These are phyloP conservation scores for Osedax frankpressi DNA, from an alignment of 2,888 invertebrate species.

Conservation along the genomic window DNA sequence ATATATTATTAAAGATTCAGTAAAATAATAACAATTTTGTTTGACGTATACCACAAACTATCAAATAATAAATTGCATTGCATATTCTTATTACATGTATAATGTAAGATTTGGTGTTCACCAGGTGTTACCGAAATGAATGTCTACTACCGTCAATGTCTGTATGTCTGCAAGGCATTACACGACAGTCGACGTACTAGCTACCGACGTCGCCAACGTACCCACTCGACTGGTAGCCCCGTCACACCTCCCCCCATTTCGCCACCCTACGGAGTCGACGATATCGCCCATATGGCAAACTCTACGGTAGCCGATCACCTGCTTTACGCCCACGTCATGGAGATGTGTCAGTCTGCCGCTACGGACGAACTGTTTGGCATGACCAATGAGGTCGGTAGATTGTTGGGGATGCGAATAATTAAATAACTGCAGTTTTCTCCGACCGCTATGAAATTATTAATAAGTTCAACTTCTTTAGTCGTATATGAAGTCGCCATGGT, in stretches of 20 bases:
- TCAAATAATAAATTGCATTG: too few species aligned
- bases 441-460: too few species aligned
- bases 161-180: conserved; percentile 69
- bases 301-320: conserved; percentile 75
- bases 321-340: conserved; percentile 90
- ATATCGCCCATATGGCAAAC: conserved; percentile 45
- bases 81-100: too few species aligned
- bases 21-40: too few species aligned
- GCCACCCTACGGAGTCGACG: conserved; percentile 52
- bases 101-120: too few species aligned
- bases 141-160: conserved; percentile 73
- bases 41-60: too few species aligned
- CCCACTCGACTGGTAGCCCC: background rate
- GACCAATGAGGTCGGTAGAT: conserved; percentile 50
- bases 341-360: conserved; percentile 95
- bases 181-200: conserved; percentile 53
- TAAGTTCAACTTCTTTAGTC: too few species aligned
- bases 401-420: too few species aligned
- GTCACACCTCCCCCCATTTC: background rate
- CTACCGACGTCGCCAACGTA: background rate
- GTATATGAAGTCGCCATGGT: too few species aligned
- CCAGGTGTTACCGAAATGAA: conserved; percentile 78
- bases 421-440: too few species aligned
- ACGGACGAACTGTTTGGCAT: conserved; percentile 91
- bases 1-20: too few species aligned